A percentile compares a stretch with the other conserved stretches of the same genome.
phyloP scores from a whole-genome alignment of 2,797 vertebrate species.

The Premnoplex brunnescens region DNA sequence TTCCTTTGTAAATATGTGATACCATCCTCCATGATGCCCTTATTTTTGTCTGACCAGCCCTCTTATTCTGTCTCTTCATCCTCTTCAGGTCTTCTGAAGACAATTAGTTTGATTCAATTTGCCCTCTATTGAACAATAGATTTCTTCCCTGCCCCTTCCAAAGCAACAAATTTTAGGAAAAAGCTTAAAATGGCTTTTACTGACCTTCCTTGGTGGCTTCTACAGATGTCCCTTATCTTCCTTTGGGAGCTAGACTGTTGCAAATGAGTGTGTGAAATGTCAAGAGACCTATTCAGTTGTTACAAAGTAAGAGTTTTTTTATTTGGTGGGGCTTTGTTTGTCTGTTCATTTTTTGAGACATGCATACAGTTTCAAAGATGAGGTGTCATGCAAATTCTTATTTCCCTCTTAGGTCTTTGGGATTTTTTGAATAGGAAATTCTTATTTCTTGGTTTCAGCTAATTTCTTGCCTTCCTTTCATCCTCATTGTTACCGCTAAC shows the following conservation, averaged over 20 bases:
- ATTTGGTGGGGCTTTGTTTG: background rate
- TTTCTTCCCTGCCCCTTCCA: fast-evolving
- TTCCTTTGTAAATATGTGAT: background rate
- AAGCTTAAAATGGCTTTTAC: background rate
- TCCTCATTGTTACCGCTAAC: background rate
- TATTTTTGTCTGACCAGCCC: background rate
- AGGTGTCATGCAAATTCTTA: background rate
- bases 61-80: background rate
- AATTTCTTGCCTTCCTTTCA: background rate
- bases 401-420: background rate
- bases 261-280: background rate
- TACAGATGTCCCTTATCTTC: background rate
- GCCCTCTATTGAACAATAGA: background rate
- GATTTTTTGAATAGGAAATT: background rate
- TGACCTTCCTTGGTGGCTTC: background rate
- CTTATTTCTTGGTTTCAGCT: background rate
- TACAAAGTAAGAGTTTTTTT: background rate
- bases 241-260: background rate
- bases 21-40: background rate
- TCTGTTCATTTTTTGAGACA: background rate
- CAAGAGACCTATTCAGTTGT: background rate
- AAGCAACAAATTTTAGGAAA: background rate
- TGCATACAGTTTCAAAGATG: background rate
- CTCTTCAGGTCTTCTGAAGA: background rate
- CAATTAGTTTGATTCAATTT: background rate